These are phyloP conservation scores for Pangasianodon gigas DNA, from an alignment of 2,113 vertebrate species.

Conservation along the genomic window DNA sequence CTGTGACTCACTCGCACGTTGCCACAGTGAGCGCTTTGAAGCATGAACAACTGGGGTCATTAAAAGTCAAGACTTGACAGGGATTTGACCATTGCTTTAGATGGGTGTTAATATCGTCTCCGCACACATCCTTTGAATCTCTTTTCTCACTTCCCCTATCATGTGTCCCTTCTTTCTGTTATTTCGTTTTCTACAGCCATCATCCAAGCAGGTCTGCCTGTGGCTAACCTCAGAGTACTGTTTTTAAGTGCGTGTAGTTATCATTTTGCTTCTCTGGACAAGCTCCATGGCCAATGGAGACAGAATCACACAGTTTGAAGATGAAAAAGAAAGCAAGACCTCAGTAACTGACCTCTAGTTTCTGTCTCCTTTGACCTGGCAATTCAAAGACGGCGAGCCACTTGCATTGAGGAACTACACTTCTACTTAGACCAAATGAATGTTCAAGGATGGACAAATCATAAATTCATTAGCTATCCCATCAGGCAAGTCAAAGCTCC, in stretches of 20 bases:
- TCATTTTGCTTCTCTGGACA: conserved; percentile 64
- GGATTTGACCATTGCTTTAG: conserved; percentile 66
- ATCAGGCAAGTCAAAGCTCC: neutral
- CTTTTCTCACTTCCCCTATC: conserved; percentile 36
- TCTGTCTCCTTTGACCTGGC: conserved; percentile 31
- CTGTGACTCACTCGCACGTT: conserved; percentile 42
- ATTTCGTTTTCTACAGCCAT: conserved; percentile 16
- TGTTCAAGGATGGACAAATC: neutral
- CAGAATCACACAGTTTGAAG: conserved; percentile 40
- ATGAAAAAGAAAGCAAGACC: conserved; percentile 42
- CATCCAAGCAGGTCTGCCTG: neutral
- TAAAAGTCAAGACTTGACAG: conserved; percentile 70
- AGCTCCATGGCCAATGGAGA: conserved; percentile 51
- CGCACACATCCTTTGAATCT: conserved; percentile 6
- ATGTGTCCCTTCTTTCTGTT: neutral
- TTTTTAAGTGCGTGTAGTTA: conserved; percentile 48
- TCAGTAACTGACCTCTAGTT: conserved; percentile 35
- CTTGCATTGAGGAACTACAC: conserved; percentile 17
- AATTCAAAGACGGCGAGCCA: conserved; percentile 36
- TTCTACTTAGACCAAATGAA: neutral
- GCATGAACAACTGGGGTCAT: conserved; percentile 70
- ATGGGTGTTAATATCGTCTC: conserved; percentile 59
- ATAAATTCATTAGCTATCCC: neutral
- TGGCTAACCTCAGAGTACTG: conserved; percentile 7
- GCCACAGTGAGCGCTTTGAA: conserved; percentile 64